These are phyloP conservation scores for Troides helena DNA, from an alignment of 2,888 invertebrate genomes.

Conservation along the genomic window DNA sequence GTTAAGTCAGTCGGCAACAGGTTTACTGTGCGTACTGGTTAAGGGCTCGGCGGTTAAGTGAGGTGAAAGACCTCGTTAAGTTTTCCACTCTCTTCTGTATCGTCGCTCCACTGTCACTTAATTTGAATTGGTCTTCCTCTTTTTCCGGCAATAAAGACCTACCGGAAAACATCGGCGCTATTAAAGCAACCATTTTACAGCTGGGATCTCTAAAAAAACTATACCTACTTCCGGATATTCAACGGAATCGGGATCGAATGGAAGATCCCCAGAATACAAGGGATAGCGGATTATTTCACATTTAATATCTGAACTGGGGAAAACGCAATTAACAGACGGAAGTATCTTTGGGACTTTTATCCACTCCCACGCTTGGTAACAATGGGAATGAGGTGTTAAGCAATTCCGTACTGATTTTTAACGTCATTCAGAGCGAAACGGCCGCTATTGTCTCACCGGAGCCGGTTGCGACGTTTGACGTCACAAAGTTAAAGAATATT, in stretches of 20 bases:
- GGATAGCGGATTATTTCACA: no score
- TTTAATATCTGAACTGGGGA: no score
- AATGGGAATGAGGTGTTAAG: slow-evolving; percentile 3
- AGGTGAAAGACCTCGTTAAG: slow-evolving; percentile 27
- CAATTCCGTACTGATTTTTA: slow-evolving; percentile 13
- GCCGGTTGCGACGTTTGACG: not conserved
- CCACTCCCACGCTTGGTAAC: slow-evolving; percentile 1
- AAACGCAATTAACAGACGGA: not conserved
- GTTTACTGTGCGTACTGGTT: not conserved
- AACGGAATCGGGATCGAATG: no score
- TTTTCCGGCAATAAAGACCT: no score
- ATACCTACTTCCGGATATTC: no score
- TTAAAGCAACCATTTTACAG: no score
- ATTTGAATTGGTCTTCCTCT: no score
- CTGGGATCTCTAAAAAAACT: no score
- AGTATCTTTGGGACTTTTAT: slow-evolving; percentile 5
- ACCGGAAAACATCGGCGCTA: no score
- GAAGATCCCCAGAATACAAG: no score
- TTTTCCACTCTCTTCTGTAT: slow-evolving; percentile 19
- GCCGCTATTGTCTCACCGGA: slow-evolving; percentile 4
- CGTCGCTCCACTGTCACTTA: slow-evolving; percentile 10
- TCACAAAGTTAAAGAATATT: not conserved
- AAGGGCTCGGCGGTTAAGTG: slow-evolving; percentile 4
- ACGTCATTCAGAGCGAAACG: slow-evolving; percentile 6
- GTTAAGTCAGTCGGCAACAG: slow-evolving; percentile 1